Percentiles rank a stretch among this genome's conserved stretches.
These are phyloP conservation scores for Megaceryle maxima DNA, from an alignment of 2,113 vertebrate species.

Conservation along the genomic window DNA sequence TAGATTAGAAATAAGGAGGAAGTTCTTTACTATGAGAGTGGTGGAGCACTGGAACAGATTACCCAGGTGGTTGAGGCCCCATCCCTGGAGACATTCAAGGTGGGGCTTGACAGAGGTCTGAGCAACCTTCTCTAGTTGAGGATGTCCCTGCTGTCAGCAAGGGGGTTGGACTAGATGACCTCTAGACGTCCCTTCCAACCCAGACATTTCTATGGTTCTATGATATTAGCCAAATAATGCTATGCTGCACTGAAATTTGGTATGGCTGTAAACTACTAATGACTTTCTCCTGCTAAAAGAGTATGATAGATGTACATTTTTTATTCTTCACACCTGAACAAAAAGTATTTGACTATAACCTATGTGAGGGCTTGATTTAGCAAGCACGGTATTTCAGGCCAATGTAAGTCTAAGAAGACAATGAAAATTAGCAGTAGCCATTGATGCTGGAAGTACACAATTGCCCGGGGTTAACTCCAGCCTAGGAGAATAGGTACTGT, in stretches of 20 bases:
- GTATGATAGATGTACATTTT: background rate
- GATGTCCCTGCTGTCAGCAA: too few relatives aligned
- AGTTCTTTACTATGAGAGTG: too few relatives aligned
- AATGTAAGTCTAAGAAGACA: background rate
- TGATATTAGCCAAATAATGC: background rate
- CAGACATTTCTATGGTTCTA: too few relatives aligned
- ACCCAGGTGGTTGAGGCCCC: too few relatives aligned
- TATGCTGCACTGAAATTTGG: background rate
- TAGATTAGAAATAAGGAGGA: too few relatives aligned
- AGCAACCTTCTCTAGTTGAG: too few relatives aligned
- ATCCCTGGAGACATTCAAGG: too few relatives aligned
- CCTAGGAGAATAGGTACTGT: background rate
- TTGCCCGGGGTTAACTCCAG: background rate
- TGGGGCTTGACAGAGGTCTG: too few relatives aligned
- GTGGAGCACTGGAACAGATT: too few relatives aligned
- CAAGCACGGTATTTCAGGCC: background rate
- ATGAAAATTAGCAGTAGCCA: background rate
- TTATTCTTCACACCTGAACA: background rate
- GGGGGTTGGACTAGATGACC: too few relatives aligned
- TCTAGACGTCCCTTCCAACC: too few relatives aligned
- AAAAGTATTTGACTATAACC: background rate
- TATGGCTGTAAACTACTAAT: background rate
- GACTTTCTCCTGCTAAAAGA: background rate
- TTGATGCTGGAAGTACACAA: background rate
- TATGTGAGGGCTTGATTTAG: background rate